Percentiles rank a stretch among this genome's conserved stretches.
Conservation (phyloP, 2,113 vertebrate species). For the Hystrix cristata region DNA sequence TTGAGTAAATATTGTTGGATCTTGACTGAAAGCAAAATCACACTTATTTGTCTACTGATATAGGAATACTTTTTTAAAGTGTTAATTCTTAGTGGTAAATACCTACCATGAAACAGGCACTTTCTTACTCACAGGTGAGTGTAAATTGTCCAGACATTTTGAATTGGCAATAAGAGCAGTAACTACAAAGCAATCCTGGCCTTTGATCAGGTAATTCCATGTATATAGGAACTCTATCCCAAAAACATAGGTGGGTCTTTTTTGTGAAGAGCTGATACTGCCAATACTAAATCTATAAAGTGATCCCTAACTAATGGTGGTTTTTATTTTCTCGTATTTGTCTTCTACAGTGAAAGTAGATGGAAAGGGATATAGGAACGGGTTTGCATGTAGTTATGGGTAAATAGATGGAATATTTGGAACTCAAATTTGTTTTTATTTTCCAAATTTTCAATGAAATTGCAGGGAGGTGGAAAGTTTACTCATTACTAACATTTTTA, state of each 20-base stretch:
- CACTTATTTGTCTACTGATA: neutral
- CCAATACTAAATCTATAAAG: neutral
- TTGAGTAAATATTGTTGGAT: neutral
- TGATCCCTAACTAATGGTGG: neutral
- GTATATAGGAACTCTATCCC: neutral
- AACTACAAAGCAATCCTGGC: neutral
- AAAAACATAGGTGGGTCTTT: neutral
- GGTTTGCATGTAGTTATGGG: neutral
- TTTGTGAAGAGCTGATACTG: neutral
- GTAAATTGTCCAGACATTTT: neutral
- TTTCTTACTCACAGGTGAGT: neutral
- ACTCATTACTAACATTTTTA: neutral
- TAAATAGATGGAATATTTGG: neutral
- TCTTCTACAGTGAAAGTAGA: neutral
- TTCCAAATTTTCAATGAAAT: conserved; percentile 33
- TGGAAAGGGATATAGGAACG: neutral
- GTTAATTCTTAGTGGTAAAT: neutral
- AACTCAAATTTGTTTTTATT: conserved; percentile 32
- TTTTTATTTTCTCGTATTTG: neutral
- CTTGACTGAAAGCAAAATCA: neutral
- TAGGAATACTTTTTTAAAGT: neutral
- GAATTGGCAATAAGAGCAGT: neutral
- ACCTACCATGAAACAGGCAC: neutral
- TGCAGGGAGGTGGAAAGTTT: neutral
- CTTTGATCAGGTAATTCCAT: neutral